These are phyloP conservation scores for Cyanocitta stelleri DNA, from an alignment of 2,113 vertebrate genomes.

Conservation along the genomic window DNA sequence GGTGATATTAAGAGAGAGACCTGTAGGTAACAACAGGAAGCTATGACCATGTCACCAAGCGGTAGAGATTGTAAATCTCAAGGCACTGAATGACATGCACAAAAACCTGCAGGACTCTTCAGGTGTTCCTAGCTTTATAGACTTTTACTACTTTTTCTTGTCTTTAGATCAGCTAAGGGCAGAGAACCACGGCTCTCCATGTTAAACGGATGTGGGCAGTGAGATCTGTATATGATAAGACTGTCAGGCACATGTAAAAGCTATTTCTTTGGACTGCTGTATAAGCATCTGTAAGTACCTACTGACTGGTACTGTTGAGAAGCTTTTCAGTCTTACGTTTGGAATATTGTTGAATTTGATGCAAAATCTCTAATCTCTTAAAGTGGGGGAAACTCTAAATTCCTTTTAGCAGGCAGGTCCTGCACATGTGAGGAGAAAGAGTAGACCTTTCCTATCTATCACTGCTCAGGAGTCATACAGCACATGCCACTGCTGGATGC, in stretches of 20 bases:
- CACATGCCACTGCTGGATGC: not conserved
- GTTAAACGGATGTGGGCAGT: not conserved
- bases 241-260: not conserved
- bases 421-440: not conserved
- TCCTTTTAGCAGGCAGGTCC: not conserved
- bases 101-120: accelerated
- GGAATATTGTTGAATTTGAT: not conserved
- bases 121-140: not conserved
- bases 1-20: accelerated
- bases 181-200: not conserved
- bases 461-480: not conserved
- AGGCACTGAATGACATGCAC: not conserved
- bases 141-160: not conserved
- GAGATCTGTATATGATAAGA: not conserved
- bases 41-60: not conserved
- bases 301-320: not conserved
- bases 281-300: not conserved
- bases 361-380: not conserved
- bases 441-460: not conserved
- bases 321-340: not conserved
- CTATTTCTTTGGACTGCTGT: not conserved
- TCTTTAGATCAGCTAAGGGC: not conserved
- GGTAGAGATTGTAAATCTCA: not conserved
- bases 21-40: not conserved
- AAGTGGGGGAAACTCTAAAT: not conserved